Conservation (phyloP, 2,888 invertebrate genomes). For the Polymixis flavicincta region DNA sequence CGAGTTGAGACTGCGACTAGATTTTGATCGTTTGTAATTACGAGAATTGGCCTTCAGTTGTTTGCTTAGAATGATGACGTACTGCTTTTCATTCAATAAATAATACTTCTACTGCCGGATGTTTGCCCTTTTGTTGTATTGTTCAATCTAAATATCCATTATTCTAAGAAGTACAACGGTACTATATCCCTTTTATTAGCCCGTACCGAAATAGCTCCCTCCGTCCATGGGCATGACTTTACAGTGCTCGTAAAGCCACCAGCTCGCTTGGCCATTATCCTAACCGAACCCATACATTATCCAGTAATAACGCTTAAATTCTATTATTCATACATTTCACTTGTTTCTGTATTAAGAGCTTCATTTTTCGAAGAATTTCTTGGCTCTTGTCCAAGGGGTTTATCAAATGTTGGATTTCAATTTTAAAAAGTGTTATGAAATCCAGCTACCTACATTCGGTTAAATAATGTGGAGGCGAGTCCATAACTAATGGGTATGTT, state of each 20-base stretch:
- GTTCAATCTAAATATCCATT: conserved; percentile 39
- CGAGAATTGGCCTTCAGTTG: no score
- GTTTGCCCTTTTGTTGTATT: conserved; percentile 22
- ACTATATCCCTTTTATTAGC: conserved; percentile 55
- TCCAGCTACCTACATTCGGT: neutral
- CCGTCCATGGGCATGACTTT: conserved; percentile 54
- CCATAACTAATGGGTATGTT: neutral
- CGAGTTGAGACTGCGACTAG: no score
- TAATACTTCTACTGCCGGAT: conserved; percentile 7
- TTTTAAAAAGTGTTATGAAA: conserved; percentile 2
- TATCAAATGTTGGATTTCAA: conserved; percentile 6
- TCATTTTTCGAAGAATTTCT: conserved; percentile 26
- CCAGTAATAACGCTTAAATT: conserved; percentile 49
- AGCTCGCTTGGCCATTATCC: conserved; percentile 51
- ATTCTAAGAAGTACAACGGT: conserved; percentile 50
- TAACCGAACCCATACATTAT: conserved; percentile 50
- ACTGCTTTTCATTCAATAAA: neutral
- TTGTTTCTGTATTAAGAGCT: conserved; percentile 46
- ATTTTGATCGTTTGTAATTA: no score
- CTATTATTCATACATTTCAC: conserved; percentile 49
- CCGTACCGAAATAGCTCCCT: conserved; percentile 63
- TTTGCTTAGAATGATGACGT: neutral
- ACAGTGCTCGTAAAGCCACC: conserved; percentile 61
- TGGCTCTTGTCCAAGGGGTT: conserved; percentile 39
- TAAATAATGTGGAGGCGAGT: neutral